A percentile compares a stretch with the other conserved stretches of the same genome.
phyloP scores from a whole-genome alignment of 1,140 invertebrate genomes.

The Anoplophora glabripennis region DNA sequence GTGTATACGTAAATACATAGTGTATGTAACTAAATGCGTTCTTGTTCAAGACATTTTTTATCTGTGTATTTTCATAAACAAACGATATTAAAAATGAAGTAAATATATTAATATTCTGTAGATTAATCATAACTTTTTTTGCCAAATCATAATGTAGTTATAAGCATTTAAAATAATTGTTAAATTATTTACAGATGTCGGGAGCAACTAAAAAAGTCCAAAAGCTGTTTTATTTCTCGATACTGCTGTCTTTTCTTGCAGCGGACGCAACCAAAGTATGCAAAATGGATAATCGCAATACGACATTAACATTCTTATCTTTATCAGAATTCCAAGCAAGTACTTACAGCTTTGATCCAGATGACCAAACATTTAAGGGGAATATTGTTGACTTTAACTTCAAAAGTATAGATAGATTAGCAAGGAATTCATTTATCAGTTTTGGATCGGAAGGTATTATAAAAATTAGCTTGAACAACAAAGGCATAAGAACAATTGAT shows the following conservation, averaged over 20 bases:
- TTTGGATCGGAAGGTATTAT: slow-evolving; percentile 19
- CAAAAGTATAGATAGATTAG: slow-evolving; percentile 9
- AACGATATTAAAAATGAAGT: too few species aligned
- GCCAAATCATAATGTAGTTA: too few species aligned
- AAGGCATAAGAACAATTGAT: slow-evolving; percentile 15
- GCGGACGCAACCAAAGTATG: not conserved
- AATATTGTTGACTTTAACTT: slow-evolving; percentile 18
- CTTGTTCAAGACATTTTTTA: too few species aligned
- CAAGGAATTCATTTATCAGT: slow-evolving; percentile 22
- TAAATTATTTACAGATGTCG: too few species aligned
- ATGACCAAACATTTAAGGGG: slow-evolving; percentile 8
- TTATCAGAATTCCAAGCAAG: slow-evolving; percentile 18
- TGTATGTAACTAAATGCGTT: too few species aligned
- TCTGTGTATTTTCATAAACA: too few species aligned
- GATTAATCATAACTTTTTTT: too few species aligned
- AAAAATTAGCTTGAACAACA: slow-evolving; percentile 18
- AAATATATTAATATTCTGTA: too few species aligned
- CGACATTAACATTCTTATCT: slow-evolving; percentile 13
- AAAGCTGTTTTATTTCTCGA: too few species aligned
- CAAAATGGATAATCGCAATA: not conserved
- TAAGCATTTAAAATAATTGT: too few species aligned
- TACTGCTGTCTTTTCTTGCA: not conserved
- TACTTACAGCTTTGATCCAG: slow-evolving; percentile 9
- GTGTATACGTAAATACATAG: too few species aligned
- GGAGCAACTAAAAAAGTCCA: too few species aligned